These are phyloP conservation scores for Drymodes brunneopygia DNA, from an alignment of 2,113 vertebrate species.

Conservation along the genomic window DNA sequence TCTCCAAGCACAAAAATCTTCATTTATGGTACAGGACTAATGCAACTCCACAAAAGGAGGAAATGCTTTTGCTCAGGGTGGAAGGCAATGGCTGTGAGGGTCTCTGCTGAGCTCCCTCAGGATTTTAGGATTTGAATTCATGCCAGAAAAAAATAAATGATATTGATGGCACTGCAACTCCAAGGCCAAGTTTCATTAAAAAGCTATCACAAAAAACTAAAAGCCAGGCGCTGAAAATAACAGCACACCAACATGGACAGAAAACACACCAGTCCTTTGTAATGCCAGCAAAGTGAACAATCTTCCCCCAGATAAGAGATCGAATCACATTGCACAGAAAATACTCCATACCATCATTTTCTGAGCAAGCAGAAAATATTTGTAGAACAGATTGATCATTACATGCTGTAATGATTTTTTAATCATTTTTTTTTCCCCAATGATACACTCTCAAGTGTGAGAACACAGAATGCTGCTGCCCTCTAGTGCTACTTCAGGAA, in stretches of 20 bases:
- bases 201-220: neutral
- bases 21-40: neutral
- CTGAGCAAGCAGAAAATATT: slow-evolving; percentile 22
- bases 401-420: neutral
- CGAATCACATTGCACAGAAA: neutral
- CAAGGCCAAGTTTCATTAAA: neutral
- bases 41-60: neutral
- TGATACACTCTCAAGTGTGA: neutral
- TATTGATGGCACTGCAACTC: neutral
- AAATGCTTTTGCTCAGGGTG: neutral
- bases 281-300: neutral
- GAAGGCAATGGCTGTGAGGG: neutral
- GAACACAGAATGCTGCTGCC: neutral
- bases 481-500: neutral
- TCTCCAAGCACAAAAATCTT: neutral
- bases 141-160: neutral
- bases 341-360: neutral
- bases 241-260: neutral
- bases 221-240: neutral
- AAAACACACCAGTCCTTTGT: neutral
- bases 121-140: neutral
- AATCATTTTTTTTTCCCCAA: neutral
- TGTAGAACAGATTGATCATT: neutral
- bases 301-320: neutral
- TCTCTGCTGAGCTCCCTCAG: neutral